Percentiles rank a stretch among this genome's conserved stretches.
Evolutionary conservation across 2,113 vertebrate species (phyloP).

Genomic region (Carassius carassius): DNA sequence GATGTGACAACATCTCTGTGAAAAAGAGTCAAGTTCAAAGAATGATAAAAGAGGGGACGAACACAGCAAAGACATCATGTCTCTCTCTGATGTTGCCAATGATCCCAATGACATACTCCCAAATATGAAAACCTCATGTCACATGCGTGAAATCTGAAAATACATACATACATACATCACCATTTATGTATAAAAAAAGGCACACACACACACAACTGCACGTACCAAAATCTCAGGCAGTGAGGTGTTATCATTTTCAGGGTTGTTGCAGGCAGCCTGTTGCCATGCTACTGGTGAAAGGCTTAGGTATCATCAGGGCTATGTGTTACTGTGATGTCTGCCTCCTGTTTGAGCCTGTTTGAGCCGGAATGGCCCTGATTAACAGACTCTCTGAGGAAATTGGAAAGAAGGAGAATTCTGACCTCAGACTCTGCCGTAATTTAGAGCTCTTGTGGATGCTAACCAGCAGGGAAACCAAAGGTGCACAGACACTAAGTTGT

Average conservation of each 20-base stretch:
- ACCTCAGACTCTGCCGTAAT: constrained; percentile 19
- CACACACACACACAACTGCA: not conserved
- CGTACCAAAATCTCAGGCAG: not conserved
- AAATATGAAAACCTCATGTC: not conserved
- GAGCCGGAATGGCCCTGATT: constrained; percentile 42
- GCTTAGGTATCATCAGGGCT: constrained; percentile 41
- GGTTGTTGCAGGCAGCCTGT: constrained; percentile 32
- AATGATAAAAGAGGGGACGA: not conserved
- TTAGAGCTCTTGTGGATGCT: constrained; percentile 24
- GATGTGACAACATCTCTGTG: constrained; percentile 18
- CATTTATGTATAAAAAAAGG: not conserved
- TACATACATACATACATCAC: not conserved
- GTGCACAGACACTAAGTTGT: not conserved
- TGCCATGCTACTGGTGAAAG: constrained; percentile 47
- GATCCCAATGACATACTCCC: not conserved
- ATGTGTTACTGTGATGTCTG: constrained; percentile 38
- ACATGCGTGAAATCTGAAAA: not conserved
- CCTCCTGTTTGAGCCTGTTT: constrained; percentile 33
- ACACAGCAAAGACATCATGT: constrained; percentile 3
- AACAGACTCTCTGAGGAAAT: constrained; percentile 39
- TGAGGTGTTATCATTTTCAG: constrained; percentile 26
- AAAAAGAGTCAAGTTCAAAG: constrained; percentile 20
- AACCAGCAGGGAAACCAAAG: constrained; percentile 9
- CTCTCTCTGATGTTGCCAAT: not conserved
- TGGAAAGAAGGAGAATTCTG: constrained; percentile 6